Evolutionary conservation across 2,113 vertebrate species (phyloP).

Genomic region (Rhynchomys soricoides): DNA sequence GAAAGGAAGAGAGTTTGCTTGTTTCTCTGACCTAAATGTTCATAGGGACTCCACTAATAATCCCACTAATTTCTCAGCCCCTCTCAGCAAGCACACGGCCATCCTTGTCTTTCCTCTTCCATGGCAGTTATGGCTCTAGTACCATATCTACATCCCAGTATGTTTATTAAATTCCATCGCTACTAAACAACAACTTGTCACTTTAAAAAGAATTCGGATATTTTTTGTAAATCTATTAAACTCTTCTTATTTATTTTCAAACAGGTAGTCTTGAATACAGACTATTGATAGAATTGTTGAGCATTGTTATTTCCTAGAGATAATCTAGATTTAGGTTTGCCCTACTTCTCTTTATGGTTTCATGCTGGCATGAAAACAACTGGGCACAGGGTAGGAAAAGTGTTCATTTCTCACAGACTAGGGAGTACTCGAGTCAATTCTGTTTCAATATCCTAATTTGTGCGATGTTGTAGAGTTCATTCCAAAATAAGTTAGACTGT

Average conservation of each 20-base stretch:
- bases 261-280: not conserved
- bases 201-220: not conserved
- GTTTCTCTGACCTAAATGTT: not conserved
- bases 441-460: not conserved
- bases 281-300: not conserved
- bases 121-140: not conserved
- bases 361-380: not conserved
- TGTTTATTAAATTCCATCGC: not conserved
- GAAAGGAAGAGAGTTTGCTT: not conserved
- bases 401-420: not conserved
- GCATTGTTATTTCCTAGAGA: not conserved
- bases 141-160: not conserved
- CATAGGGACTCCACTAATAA: not conserved
- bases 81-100: not conserved
- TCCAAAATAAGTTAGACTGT: not conserved
- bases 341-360: not conserved
- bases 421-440: not conserved
- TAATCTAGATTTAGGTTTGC: not conserved
- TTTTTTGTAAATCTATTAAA: not conserved
- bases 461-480: not conserved
- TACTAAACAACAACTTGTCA: not conserved
- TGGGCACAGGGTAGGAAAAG: not conserved
- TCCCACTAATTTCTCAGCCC: not conserved
- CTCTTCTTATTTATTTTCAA: not conserved
- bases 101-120: not conserved